phyloP scores from a whole-genome alignment of 2,888 invertebrate genomes.

The Pilophorus perplexus region DNA sequence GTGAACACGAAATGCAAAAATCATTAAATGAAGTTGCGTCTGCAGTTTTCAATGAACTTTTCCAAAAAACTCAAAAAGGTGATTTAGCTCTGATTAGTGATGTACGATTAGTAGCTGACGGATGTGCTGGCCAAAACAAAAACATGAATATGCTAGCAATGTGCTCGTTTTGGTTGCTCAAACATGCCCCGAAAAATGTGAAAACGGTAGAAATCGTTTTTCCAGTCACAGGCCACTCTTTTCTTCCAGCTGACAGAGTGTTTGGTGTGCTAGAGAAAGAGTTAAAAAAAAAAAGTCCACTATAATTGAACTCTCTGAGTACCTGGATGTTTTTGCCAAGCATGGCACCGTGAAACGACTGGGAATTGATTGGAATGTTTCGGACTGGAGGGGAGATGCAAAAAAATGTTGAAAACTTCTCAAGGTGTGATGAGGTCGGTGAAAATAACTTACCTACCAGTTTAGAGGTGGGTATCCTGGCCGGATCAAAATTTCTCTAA shows the following conservation, averaged over 20 bases:
- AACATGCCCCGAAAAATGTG: background rate
- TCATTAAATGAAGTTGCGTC: background rate
- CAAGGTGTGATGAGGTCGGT: no score
- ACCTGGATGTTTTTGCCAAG: background rate
- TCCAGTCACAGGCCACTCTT: constrained; percentile 5
- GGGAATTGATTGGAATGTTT: no score
- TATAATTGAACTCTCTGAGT: background rate
- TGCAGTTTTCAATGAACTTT: background rate
- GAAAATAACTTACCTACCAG: no score
- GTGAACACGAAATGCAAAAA: background rate
- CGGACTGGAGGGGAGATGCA: no score
- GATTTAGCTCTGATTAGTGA: background rate
- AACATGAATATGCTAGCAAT: background rate
- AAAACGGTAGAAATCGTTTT: background rate
- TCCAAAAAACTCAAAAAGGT: no score
- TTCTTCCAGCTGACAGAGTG: constrained; percentile 4
- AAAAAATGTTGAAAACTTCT: background rate
- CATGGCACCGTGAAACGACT: no score
- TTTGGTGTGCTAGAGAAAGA: constrained; percentile 9
- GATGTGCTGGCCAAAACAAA: constrained; percentile 22
- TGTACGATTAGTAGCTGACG: constrained; percentile 4
- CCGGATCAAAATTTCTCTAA: no score
- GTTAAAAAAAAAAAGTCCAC: background rate
- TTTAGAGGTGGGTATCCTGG: no score
- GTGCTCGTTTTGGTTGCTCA: background rate